These are phyloP conservation scores for Drosophila teissieri DNA, from an alignment of 1,140 invertebrate genomes.

Conservation along the genomic window DNA sequence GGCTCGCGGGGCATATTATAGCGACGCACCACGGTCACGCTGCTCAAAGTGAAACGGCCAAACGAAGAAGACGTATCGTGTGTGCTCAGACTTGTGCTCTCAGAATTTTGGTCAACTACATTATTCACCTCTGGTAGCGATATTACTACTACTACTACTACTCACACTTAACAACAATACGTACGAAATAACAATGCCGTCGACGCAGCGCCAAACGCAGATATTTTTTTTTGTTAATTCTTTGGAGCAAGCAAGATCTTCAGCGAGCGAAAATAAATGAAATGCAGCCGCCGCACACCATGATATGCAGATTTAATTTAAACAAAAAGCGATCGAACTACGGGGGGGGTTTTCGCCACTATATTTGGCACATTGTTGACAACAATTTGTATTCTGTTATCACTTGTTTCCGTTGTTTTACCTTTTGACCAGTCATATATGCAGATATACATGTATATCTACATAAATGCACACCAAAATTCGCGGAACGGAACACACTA, in stretches of 20 bases:
- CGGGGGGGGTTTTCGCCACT: too few species aligned
- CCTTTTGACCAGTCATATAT: constrained; percentile 9
- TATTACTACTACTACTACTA: constrained; percentile 1
- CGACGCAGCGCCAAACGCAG: constrained; percentile 2
- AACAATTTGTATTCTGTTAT: neutral
- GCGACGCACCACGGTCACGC: constrained; percentile 11
- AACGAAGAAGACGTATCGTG: constrained; percentile 76
- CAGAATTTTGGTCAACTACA: constrained; percentile 75
- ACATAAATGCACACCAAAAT: constrained; percentile 39
- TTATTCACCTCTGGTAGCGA: constrained; percentile 58
- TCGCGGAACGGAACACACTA: constrained; percentile 60
- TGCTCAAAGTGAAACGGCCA: constrained; percentile 59
- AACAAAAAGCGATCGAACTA: constrained; percentile 19
- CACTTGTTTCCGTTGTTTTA: constrained; percentile 4
- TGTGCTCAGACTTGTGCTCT: constrained; percentile 76
- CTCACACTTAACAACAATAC: constrained; percentile 19
- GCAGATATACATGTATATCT: constrained; percentile 1
- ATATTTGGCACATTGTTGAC: constrained; percentile 23
- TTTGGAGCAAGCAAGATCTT: constrained; percentile 44
- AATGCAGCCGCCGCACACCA: constrained; percentile 38
- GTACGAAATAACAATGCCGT: constrained; percentile 33
- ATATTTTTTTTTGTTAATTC: constrained; percentile 16
- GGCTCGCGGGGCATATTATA: neutral
- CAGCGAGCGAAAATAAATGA: constrained; percentile 47
- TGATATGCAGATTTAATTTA: constrained; percentile 43